Evolutionary conservation across 2,888 invertebrate genomes (phyloP), one percentile per base, ranked within the genome.

Genomic region (Diarsia rubi): DNA sequence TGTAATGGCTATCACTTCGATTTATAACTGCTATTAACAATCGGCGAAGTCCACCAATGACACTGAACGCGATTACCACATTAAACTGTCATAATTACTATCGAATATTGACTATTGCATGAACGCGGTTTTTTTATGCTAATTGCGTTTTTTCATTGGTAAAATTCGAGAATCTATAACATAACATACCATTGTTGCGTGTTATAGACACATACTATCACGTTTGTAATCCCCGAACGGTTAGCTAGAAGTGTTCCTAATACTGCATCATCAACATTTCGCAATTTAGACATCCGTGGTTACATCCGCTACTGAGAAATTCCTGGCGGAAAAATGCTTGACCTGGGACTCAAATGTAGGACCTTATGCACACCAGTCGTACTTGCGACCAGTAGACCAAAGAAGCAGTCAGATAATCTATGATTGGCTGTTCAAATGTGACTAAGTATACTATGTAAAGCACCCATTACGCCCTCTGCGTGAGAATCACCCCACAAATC

Each of bases 401-500:
- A 5, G 27, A 27, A 37, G 37, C 6, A 37, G 37, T 37, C 37
- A 37, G 37, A 37, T 4, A 37, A 37, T 62, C 75, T 21, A 73
- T 52, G 47, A 37, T 47, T 31, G 47, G 12, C 11, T 11, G 16
- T 57, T 42, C 47, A 71, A 65, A 57, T 69, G 37, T 59, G 52
- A 64, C 83, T 52, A 42, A 47, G 21, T 9, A 57, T 47, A 31
- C 52, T 31, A 52, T 67, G 42, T n/a, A 68, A 69, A 27, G 52
- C 31, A 47, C n/a, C 59, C 59, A 79, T 78, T 72, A 72, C 4
- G 19, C 5, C 19, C 19, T 44, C 12, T 64, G 79, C 80, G 80
- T 80, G 79, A 54, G 31, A 83, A 80, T 21, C 47, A 73, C 83
- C 47, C 44, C 42, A 72, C 59, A 83, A 79, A 79, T 78, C 67